phyloP scores from a whole-genome alignment of 1,140 invertebrate genomes.

The Cotesia glomerata region DNA sequence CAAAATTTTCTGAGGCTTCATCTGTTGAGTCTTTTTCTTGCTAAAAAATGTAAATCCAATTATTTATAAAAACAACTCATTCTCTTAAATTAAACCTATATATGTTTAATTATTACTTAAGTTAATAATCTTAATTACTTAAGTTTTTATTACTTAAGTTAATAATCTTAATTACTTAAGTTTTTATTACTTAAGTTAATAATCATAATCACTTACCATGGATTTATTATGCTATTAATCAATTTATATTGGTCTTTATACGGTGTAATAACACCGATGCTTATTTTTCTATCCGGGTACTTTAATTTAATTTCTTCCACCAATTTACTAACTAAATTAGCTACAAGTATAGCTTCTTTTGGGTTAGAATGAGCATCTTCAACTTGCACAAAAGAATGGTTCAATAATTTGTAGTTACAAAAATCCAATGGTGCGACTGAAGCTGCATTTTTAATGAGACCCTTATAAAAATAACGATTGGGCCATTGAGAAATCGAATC shows the following conservation, averaged over 20 bases:
- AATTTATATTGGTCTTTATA: not conserved
- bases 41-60: no score
- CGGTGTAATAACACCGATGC: not conserved
- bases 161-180: no score
- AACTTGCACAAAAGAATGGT: conserved; percentile 58
- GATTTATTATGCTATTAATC: no score
- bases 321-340: not conserved
- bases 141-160: no score
- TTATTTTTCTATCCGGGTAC: not conserved
- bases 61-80: no score
- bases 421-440: conserved; percentile 43
- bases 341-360: not conserved
- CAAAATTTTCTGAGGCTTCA: no score
- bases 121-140: no score
- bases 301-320: not conserved
- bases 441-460: conserved; percentile 62
- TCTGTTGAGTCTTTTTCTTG: no score
- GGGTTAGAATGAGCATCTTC: not conserved
- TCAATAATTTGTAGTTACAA: conserved; percentile 66
- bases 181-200: no score
- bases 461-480: conserved; percentile 75
- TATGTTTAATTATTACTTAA: no score
- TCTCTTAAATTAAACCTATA: no score
- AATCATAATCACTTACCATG: no score
- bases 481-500: conserved; percentile 74